phyloP scores from a whole-genome alignment of 2,888 invertebrate species.

The Micropterix aruncella region DNA sequence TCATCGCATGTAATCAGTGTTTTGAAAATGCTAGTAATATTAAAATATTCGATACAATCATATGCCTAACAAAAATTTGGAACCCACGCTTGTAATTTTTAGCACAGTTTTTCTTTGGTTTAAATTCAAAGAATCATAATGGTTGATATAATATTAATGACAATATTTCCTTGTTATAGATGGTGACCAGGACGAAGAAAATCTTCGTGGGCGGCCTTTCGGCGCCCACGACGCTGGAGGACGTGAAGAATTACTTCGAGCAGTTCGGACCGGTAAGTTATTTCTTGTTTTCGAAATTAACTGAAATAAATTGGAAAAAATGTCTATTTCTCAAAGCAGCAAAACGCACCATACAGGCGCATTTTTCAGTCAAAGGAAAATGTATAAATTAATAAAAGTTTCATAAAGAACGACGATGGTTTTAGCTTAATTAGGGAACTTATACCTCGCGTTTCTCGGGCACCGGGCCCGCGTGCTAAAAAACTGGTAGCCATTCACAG shows the following conservation, averaged over 20 bases:
- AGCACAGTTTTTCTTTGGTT: no score
- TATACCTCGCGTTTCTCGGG: background rate
- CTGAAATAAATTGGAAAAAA: no score
- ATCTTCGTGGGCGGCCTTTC: constrained; percentile 99
- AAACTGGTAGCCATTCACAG: no score
- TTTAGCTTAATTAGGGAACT: background rate
- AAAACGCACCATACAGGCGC: no score
- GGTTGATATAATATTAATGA: no score
- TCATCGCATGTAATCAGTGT: background rate
- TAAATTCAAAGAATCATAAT: no score
- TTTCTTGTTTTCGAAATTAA: background rate
- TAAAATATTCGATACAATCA: background rate
- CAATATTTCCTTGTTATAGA: constrained; percentile 49
- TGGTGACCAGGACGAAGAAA: constrained; percentile 99
- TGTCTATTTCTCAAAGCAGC: no score
- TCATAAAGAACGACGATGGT: background rate
- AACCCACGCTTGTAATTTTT: no score
- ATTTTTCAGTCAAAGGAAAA: no score
- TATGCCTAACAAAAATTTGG: no score
- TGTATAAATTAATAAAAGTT: no score
- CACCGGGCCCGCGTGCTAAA: no score
- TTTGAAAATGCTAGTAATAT: background rate
- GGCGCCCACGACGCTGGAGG: constrained; percentile 98
- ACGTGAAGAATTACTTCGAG: constrained; percentile 99
- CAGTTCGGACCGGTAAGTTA: constrained; percentile 96